Evolutionary conservation across 2,888 invertebrate species (phyloP), one percentile per base, ranked within the genome.

Genomic region (Sylvicola cinctus): DNA sequence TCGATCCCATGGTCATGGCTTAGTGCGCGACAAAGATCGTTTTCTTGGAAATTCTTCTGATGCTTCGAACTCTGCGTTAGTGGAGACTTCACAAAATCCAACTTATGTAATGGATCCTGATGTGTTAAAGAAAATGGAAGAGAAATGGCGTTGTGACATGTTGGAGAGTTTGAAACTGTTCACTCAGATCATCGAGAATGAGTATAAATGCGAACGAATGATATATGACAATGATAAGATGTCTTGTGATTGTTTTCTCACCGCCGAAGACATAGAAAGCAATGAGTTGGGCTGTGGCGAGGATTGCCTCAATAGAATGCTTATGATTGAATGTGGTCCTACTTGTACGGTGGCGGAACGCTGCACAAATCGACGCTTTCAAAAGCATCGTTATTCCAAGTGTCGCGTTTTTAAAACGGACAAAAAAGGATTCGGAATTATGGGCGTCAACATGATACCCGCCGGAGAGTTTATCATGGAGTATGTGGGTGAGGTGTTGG

Each of bases 301-400:
- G 49, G 90, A 93, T 58, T 96, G 96, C 58, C 68, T 96, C 25
- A 96, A 96, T 63, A 73, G 93, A 50, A 67, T 95, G 52, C 71
- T 96, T n/a, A 85, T 93, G 80, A 93, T 96, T 51, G 96, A 96
- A 69, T 96, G 95, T 65, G 90, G 93, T 11, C 69, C 76, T 4
- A 66, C 85, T 46, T 98, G 96, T 61, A 75, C 79, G 34, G 78
- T 91, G 27, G 81, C 77, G 4, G 80, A 84, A 34, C 69, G 79
- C 38, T 98, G 96, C 63, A 84, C 88, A 2, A 98, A 98, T 53
- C 85, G 83, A 60, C 70, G 84, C 41, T 96, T 98, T 58, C 90
- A 93, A 54, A 80, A 76, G 55, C 71, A 68, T 41, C 71, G 84
- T 42, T 85, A 87, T 62, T 78, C 83, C 1, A 68, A 74, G 15